Conservation (phyloP, 2,113 vertebrate genomes). For the Perca schrenkii region DNA sequence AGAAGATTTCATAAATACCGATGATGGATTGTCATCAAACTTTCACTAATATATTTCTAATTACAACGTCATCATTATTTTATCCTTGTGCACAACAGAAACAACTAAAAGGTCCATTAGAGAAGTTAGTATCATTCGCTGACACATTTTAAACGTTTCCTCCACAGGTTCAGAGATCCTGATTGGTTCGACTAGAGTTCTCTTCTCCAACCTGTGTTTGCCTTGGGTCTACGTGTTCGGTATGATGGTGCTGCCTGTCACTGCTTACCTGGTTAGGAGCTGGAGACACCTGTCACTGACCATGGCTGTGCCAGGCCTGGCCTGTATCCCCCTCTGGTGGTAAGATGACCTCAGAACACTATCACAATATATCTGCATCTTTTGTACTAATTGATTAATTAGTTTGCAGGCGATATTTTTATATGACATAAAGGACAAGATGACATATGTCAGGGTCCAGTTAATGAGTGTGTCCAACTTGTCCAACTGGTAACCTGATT, state of each 20-base stretch:
- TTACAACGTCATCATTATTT: neutral
- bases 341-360: constrained; percentile 27
- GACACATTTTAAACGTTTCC: neutral
- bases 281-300: constrained; percentile 62
- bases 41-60: neutral
- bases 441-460: neutral
- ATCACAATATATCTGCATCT: neutral
- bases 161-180: constrained; percentile 63
- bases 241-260: constrained; percentile 38
- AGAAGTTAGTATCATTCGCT: neutral
- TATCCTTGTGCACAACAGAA: neutral
- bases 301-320: constrained; percentile 55
- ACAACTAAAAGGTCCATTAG: neutral
- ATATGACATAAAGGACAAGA: neutral
- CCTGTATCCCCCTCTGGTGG: constrained; percentile 68
- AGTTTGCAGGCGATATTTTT: neutral
- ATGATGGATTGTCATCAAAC: neutral
- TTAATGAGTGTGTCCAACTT: neutral
- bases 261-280: constrained; percentile 46
- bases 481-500: neutral
- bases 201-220: constrained; percentile 52
- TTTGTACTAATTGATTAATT: neutral
- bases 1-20: neutral
- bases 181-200: constrained; percentile 36
- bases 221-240: neutral